phyloP scores from a whole-genome alignment of 1,140 invertebrate species.

The Marisa cornuarietis region DNA sequence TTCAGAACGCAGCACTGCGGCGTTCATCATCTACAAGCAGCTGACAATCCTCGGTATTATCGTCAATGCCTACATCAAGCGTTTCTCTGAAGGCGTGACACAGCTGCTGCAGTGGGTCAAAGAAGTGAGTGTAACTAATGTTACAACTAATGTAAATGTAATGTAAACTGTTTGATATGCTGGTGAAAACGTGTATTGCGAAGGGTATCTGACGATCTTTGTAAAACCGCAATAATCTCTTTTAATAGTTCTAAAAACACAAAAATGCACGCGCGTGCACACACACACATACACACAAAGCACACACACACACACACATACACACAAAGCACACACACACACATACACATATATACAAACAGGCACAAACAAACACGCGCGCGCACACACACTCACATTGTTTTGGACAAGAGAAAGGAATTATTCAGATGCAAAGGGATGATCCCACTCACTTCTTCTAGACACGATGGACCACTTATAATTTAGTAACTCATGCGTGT shows the following conservation, averaged over 20 bases:
- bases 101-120: conserved; percentile 18
- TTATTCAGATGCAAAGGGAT: too few species aligned
- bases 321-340: background rate
- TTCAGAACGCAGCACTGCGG: background rate
- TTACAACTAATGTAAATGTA: too few species aligned
- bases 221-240: too few species aligned
- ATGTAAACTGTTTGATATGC: too few species aligned
- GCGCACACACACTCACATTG: background rate
- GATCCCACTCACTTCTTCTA: too few species aligned
- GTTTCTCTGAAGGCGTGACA: background rate
- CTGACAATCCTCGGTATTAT: background rate
- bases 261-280: background rate
- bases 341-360: background rate
- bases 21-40: background rate
- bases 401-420: too few species aligned
- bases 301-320: background rate
- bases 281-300: conserved; percentile 13
- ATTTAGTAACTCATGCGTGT: too few species aligned
- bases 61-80: background rate
- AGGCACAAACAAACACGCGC: background rate
- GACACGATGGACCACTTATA: too few species aligned
- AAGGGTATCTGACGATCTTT: too few species aligned
- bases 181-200: too few species aligned
- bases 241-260: too few species aligned
- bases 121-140: background rate